A percentile compares a stretch with the other conserved stretches of the same genome.
Conservation (phyloP, 2,797 vertebrate genomes). For the Streptopelia turtur region DNA sequence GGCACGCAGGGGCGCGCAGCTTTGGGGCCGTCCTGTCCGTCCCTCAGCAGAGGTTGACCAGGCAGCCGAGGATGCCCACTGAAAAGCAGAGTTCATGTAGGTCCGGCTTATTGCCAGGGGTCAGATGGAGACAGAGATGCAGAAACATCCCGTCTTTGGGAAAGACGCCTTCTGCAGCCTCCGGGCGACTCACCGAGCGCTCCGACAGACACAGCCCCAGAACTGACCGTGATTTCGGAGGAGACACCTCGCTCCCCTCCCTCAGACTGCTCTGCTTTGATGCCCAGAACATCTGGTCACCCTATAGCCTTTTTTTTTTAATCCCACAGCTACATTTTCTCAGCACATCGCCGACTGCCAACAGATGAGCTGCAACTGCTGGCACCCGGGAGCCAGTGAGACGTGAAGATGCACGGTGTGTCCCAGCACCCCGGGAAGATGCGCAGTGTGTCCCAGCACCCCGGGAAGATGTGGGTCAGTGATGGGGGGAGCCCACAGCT, state of each 20-base stretch:
- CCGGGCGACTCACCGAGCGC: neutral
- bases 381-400: neutral
- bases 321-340: conserved; percentile 30
- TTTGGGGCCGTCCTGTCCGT: neutral
- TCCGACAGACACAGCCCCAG: neutral
- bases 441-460: no score
- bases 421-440: no score
- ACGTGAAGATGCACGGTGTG: no score
- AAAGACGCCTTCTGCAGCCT: neutral
- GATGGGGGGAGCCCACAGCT: neutral
- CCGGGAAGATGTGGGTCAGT: no score
- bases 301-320: conserved; percentile 10
- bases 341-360: neutral
- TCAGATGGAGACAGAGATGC: neutral
- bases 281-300: conserved; percentile 56
- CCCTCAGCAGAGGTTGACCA: neutral
- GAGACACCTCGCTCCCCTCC: neutral
- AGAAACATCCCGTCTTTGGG: neutral
- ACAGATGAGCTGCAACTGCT: neutral
- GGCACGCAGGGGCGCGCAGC: fast-evolving
- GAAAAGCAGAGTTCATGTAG: neutral
- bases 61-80: neutral
- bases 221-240: neutral
- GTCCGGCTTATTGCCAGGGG: neutral
- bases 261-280: neutral